phyloP scores from a whole-genome alignment of 2,797 vertebrate species.

The Schizopygopsis pylzovi region DNA sequence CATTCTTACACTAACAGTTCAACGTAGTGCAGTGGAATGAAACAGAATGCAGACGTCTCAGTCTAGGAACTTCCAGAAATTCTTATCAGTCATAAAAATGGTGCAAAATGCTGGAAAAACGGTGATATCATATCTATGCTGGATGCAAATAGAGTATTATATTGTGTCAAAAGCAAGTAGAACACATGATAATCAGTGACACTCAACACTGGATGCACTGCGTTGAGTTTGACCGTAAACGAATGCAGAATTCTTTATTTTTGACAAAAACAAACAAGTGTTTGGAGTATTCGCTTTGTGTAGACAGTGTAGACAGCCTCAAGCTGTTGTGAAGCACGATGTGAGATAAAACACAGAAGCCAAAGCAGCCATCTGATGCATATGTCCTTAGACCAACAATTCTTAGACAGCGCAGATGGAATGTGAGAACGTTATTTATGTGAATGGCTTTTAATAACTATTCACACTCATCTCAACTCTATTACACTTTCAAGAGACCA shows the following conservation, averaged over 20 bases:
- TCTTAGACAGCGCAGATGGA: background rate
- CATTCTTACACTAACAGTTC: background rate
- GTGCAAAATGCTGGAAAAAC: background rate
- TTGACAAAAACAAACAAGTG: background rate
- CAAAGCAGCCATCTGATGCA: background rate
- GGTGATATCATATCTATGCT: background rate
- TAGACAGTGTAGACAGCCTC: background rate
- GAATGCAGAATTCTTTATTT: background rate
- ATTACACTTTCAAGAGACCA: background rate
- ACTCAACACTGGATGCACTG: background rate
- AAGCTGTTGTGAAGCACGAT: background rate
- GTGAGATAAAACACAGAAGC: background rate
- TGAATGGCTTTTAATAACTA: background rate
- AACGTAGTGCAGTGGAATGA: background rate
- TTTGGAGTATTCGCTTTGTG: background rate
- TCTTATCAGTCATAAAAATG: background rate
- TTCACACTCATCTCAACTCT: background rate
- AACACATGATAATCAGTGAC: background rate
- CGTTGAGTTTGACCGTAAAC: background rate
- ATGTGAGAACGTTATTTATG: background rate
- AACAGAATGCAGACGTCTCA: background rate
- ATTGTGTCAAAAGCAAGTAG: background rate
- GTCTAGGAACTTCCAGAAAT: background rate
- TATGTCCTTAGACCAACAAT: background rate
- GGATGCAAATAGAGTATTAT: background rate